Percentiles rank a stretch among this genome's conserved stretches.
These are phyloP conservation scores for Papilio glaucus DNA, from an alignment of 1,140 invertebrate species.

Conservation along the genomic window DNA sequence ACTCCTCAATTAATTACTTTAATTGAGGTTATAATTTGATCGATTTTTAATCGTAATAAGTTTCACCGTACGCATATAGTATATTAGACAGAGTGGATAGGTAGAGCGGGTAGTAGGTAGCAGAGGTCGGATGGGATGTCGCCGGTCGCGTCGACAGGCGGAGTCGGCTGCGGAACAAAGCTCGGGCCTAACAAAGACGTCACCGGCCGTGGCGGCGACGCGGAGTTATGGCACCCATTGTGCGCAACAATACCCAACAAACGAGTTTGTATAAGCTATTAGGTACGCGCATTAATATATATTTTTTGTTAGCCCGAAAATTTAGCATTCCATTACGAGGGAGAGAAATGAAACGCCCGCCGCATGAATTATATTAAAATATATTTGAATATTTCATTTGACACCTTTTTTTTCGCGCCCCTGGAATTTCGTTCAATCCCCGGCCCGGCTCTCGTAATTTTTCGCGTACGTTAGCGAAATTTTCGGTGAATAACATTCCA, in stretches of 20 bases:
- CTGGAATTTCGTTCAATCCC: slow-evolving; percentile 81
- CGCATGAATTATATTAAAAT: slow-evolving; percentile 84
- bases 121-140: slow-evolving; percentile 59
- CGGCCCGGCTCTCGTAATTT: slow-evolving; percentile 74
- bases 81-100: slow-evolving; percentile 37
- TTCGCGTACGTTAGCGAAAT: slow-evolving; percentile 77
- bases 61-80: not conserved
- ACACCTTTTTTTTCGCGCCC: slow-evolving; percentile 77
- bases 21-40: slow-evolving; percentile 40
- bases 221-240: slow-evolving; percentile 82
- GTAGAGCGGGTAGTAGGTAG: slow-evolving; percentile 52
- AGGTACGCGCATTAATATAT: slow-evolving; percentile 83
- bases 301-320: slow-evolving; percentile 82
- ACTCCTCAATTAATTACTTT: slow-evolving; percentile 55
- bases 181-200: slow-evolving; percentile 80
- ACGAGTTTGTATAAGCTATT: slow-evolving; percentile 84
- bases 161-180: slow-evolving; percentile 72
- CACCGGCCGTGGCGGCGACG: slow-evolving; percentile 78
- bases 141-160: slow-evolving; percentile 65
- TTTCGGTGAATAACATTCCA: slow-evolving; percentile 82
- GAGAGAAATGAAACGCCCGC: slow-evolving; percentile 82
- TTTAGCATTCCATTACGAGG: slow-evolving; percentile 83
- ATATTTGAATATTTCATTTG: slow-evolving; percentile 84
- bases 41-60: slow-evolving; percentile 27
- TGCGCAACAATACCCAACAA: slow-evolving; percentile 82